A percentile compares a stretch with the other conserved stretches of the same genome.
phyloP scores from a whole-genome alignment of 35 echinoderm and acorn worm genomes.

The Hemicentrotus pulcherrimus region DNA sequence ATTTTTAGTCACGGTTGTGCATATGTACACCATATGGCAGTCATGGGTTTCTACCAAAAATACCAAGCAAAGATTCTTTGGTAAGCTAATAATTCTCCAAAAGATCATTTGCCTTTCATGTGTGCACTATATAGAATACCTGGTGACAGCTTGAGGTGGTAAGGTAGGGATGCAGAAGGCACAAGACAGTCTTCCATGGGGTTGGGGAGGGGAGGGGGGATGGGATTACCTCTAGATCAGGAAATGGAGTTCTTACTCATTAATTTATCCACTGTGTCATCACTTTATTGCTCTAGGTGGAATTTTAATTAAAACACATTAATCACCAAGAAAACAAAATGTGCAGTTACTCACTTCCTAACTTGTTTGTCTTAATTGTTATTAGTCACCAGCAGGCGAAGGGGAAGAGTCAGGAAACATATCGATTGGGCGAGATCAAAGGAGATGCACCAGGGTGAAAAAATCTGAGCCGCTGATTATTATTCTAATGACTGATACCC shows the following conservation, averaged over 20 bases:
- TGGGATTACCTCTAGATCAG: neutral
- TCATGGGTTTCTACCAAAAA: neutral
- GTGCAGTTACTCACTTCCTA: neutral
- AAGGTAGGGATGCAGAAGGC: neutral
- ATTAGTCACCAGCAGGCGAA: neutral
- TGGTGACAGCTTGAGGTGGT: neutral
- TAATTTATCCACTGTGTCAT: neutral
- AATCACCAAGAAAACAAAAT: neutral
- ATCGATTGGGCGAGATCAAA: neutral
- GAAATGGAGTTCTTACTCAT: neutral
- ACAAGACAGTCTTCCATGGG: neutral
- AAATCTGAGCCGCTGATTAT: neutral
- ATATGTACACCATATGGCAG: slow-evolving; percentile 1
- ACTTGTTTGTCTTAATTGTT: neutral
- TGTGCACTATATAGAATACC: neutral
- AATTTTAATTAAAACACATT: neutral
- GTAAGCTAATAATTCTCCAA: slow-evolving; percentile 12
- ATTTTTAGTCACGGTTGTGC: neutral
- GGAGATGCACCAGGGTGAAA: neutral
- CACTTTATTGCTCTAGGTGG: neutral
- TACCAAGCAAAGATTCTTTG: slow-evolving; percentile 1
- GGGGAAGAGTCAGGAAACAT: neutral
- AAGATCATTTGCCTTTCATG: slow-evolving; percentile 3
- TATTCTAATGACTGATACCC: neutral
- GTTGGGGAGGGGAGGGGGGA: neutral